Base-by-base conservation (phyloP, 2,888 invertebrate genomes). In the Serripes groenlandicus region DNA sequence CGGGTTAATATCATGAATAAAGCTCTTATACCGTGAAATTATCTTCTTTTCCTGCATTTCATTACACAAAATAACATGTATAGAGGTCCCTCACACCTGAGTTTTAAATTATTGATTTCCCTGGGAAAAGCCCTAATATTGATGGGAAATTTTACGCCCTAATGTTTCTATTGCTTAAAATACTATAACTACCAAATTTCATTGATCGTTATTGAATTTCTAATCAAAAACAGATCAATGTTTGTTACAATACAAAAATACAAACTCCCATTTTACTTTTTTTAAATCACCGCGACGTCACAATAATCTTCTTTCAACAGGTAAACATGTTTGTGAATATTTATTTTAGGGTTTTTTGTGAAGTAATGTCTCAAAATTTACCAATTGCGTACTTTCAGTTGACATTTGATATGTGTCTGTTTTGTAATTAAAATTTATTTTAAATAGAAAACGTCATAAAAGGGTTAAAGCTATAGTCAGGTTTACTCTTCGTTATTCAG, bases 41-140 rank as follows among this genome's bases (percentile, higher is more conserved):
- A 35, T 42, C 28, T 18, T 37, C 21, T 35, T 66, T 42, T 42
- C 34, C 66, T 71, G 71, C 71, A 71, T 58, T 56, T 71, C 56
- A 71, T 32, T 54, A 56, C 54, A 56, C 28, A 21, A 71, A 56
- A 66, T 30, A 11, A n/a, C 56, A 35, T 35, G 66, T 23, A 54
- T 35, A 71, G 56, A 69, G 21, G 26, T 54, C 23, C 35, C 2
- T 1, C 56, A 71, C 75, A 75, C 75, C 75, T 75, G 75, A 75
- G 23, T 32, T 26, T 68, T 68, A 26, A 26, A 37, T 28, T 54
- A 30, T 52, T 26, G 52, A 75, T 75, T 75, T 68, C 75, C 66
- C 54, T 75, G 75, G 75, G 75, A 75, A 75, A 78, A 58, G 3
- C 26, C 26, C 32, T 21, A 32, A 54, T 23, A 54, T 28, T 58